Base-by-base conservation (phyloP, 64 coral and sea anemone genomes). In the Dendronephthya gigantea region DNA sequence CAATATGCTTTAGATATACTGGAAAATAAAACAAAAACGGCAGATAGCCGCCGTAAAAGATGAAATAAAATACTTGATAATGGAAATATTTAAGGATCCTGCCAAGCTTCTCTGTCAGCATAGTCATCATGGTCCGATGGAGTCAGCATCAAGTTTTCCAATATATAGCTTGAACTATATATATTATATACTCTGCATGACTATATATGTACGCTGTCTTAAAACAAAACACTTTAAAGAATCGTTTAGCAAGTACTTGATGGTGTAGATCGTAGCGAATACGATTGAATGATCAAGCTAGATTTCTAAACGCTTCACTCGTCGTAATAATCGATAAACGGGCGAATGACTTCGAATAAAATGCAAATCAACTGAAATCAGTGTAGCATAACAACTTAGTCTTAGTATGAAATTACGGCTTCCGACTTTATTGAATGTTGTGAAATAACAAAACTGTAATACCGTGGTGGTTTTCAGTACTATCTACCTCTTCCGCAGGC, bases 1-100 rank as follows among this genome's bases (percentile, higher is more conserved):
- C 90, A 34, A 87, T 6, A 17, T 91, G 65, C 43, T 91, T 91
- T 33, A 87, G 84, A 51, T 87, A 91, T 68, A 91, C 52, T 15
- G 90, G 85, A 9, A 91, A 28, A 30, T 83, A 91, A 25, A 82
- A 39, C 7, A 75, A 33, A 1, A 83, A 66, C 6, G 85, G 68
- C 22, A 51, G 81, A 49, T 41, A 72, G 4, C 79, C 90, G 35
- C 49, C 85, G 62, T 91, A 91, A 50, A 65, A 84, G 2, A 35
- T 47, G 29, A 83, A 84, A 41, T 83, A 87, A 14, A 91, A 40
- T 22, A 51, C 49, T 70, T 90, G 86, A 32, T 91, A 91, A 40
- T 82, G 50, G 40, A 88, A 25, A 35, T 39, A 45, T 13, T 88
- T 56, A 30, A 79, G 62, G 32, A 72, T 49, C 29, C 65, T 75